Evolutionary conservation across 2,888 invertebrate species (phyloP).

Genomic region (Tenthredo scrophulariae): DNA sequence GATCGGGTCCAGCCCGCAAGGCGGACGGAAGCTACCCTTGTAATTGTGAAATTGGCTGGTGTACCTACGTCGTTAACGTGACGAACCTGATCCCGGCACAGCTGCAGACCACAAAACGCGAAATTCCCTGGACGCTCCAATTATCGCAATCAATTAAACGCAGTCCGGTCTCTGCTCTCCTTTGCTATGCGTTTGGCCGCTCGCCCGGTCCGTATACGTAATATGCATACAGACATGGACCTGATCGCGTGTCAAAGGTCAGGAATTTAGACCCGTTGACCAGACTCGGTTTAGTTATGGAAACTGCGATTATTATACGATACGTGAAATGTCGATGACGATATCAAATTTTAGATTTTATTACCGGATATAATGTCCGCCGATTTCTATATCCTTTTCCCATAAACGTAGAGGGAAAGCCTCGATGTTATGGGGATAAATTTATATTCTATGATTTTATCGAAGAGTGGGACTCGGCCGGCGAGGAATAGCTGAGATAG

Average conservation of each 20-base stretch:
- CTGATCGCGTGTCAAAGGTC: conserved; percentile 1
- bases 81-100: conserved; percentile 34
- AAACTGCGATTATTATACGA: neutral
- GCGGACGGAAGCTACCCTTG: conserved; percentile 16
- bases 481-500: neutral
- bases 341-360: neutral
- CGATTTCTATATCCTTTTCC: neutral
- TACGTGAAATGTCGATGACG: neutral
- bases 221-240: neutral
- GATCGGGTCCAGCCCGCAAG: neutral
- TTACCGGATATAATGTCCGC: neutral
- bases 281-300: neutral
- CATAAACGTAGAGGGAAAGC: neutral
- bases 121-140: conserved; percentile 45
- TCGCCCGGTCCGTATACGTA: neutral
- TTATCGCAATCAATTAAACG: conserved; percentile 53
- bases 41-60: conserved; percentile 46
- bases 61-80: conserved; percentile 39
- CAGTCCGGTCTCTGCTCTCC: conserved; percentile 18
- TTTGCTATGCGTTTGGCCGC: conserved; percentile 24
- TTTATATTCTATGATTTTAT: conserved; percentile 15
- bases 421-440: neutral
- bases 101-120: conserved; percentile 45
- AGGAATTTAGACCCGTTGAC: neutral
- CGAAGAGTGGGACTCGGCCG: neutral